These are phyloP conservation scores for Diceros bicornis DNA, from an alignment of 2,797 vertebrate genomes.

Conservation along the genomic window DNA sequence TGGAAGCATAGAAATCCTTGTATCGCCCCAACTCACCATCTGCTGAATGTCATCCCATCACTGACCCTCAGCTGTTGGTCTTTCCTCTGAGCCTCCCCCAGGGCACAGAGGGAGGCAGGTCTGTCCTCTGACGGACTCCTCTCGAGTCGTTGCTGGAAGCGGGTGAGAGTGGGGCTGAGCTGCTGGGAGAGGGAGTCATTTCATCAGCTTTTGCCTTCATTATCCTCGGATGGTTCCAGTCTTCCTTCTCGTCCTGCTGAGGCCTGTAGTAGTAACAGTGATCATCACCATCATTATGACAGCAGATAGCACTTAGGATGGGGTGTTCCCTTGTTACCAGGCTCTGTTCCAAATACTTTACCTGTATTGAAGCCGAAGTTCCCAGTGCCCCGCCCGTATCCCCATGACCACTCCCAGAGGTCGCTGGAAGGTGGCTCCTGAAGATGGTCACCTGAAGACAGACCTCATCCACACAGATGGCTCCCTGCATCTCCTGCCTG, in stretches of 20 bases:
- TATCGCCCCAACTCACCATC: not conserved
- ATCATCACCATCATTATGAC: not conserved
- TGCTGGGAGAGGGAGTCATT: not conserved
- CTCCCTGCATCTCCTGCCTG: not conserved
- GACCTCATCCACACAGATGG: not conserved
- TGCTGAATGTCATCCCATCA: not conserved
- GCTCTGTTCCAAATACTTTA: not conserved
- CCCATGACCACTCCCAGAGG: not conserved
- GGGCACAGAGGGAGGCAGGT: not conserved
- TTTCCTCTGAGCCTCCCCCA: not conserved
- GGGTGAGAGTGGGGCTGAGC: not conserved
- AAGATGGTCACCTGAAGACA: not conserved
- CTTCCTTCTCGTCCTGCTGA: not conserved
- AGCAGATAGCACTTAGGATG: not conserved
- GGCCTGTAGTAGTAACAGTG: not conserved
- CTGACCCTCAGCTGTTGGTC: not conserved
- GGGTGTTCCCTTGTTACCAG: not conserved
- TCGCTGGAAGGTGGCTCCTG: not conserved
- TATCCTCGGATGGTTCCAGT: not conserved
- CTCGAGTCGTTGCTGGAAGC: not conserved
- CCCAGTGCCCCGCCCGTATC: not conserved
- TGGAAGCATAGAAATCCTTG: not conserved
- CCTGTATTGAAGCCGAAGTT: not conserved
- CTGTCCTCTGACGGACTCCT: not conserved
- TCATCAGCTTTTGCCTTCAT: not conserved